Evolutionary conservation across 1,140 invertebrate species (phyloP).

Genomic region (Heliconius nattereri): DNA sequence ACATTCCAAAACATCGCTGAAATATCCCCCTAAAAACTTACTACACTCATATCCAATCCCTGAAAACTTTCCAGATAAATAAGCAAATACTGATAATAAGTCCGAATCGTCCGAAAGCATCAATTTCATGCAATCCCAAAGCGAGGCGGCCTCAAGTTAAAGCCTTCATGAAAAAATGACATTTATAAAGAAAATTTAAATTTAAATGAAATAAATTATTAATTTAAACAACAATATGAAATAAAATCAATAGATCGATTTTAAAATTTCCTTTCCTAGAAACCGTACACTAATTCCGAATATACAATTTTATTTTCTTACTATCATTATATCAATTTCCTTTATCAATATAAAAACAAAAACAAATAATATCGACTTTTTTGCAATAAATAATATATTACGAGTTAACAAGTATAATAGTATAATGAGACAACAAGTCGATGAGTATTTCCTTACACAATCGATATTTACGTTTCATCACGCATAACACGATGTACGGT

Average conservation of each 20-base stretch:
- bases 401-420: neutral
- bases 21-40: too few species aligned
- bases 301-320: neutral
- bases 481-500: neutral
- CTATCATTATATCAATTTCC: neutral
- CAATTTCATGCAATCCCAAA: neutral
- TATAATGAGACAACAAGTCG: constrained; percentile 8
- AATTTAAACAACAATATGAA: neutral
- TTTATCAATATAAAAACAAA: neutral
- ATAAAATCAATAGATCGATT: neutral
- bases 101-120: neutral
- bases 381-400: constrained; percentile 2
- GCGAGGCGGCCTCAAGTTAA: neutral
- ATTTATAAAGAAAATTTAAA: neutral
- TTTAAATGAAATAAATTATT: neutral
- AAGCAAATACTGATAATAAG: neutral
- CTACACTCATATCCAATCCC: too few species aligned
- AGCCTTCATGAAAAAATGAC: neutral
- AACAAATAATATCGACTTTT: neutral
- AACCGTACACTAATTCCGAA: neutral
- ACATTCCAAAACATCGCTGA: neutral
- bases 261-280: neutral
- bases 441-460: neutral
- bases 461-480: neutral
- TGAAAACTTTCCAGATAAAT: neutral